Percentiles rank a stretch among this genome's conserved stretches.
Conservation (phyloP, 2,797 vertebrate genomes). For the Apogon talboti region DNA sequence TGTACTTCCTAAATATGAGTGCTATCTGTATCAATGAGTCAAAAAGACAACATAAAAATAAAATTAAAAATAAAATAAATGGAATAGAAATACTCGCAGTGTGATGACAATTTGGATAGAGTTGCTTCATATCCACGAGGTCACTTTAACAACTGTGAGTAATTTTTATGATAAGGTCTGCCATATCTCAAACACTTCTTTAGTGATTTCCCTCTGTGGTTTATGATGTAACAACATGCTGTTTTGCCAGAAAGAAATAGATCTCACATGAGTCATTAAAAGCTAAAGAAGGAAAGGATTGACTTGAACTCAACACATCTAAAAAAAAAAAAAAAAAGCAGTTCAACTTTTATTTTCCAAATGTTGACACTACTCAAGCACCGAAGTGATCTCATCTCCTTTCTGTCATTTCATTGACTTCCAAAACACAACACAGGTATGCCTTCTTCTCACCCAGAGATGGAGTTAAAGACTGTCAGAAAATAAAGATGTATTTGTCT, state of each 20-base stretch:
- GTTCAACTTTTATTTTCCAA: conserved; percentile 1
- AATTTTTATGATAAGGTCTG: neutral
- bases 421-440: conserved; percentile 41
- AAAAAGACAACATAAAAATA: conserved; percentile 17
- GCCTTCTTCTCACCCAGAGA: conserved; percentile 37
- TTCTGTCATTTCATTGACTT: neutral
- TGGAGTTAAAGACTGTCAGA: conserved; percentile 53
- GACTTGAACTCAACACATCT: neutral
- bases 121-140: conserved; percentile 25
- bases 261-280: neutral
- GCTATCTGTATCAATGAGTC: conserved; percentile 8
- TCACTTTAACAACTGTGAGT: conserved; percentile 1
- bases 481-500: conserved; percentile 73
- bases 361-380: neutral
- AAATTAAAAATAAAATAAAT: too few species aligned
- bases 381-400: conserved; percentile 37
- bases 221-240: neutral
- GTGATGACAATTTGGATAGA: too few species aligned
- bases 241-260: neutral
- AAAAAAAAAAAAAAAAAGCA: too few species aligned
- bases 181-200: neutral
- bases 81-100: too few species aligned
- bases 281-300: neutral
- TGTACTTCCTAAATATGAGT: conserved; percentile 1
- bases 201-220: neutral